Conservation (phyloP, 2,888 invertebrate genomes). For the Gordius sp. region DNA sequence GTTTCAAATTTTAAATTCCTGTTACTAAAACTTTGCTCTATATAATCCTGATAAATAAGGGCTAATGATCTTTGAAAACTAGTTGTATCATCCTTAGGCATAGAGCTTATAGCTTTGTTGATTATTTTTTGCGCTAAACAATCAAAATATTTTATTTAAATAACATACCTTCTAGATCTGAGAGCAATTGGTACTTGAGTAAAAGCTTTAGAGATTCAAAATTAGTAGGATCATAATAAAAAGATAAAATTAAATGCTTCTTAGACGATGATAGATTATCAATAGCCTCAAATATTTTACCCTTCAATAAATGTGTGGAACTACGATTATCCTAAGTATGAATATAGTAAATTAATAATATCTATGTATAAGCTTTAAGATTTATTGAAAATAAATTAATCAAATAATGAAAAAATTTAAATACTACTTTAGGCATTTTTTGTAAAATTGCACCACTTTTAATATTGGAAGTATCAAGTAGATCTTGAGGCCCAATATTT, state of each 20-base stretch:
- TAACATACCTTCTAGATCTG: too few species aligned
- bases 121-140: too few species aligned
- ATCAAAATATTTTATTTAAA: too few species aligned
- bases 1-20: not conserved
- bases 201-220: not conserved
- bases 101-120: too few species aligned
- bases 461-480: not conserved
- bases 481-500: not conserved
- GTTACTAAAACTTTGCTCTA: too few species aligned
- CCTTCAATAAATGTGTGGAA: not conserved
- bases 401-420: too few species aligned
- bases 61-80: too few species aligned
- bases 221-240: conserved; percentile 7
- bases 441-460: too few species aligned
- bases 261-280: not conserved
- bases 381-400: conserved; percentile 7
- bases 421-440: too few species aligned
- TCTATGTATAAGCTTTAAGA: not conserved
- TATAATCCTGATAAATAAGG: too few species aligned
- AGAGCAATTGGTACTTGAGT: too few species aligned
- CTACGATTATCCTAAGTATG: not conserved
- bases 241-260: conserved; percentile 4
- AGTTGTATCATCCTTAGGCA: too few species aligned
- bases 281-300: conserved; percentile 2
- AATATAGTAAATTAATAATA: not conserved